phyloP scores from a whole-genome alignment of 2,113 vertebrate genomes.

The Tringa solitaria region DNA sequence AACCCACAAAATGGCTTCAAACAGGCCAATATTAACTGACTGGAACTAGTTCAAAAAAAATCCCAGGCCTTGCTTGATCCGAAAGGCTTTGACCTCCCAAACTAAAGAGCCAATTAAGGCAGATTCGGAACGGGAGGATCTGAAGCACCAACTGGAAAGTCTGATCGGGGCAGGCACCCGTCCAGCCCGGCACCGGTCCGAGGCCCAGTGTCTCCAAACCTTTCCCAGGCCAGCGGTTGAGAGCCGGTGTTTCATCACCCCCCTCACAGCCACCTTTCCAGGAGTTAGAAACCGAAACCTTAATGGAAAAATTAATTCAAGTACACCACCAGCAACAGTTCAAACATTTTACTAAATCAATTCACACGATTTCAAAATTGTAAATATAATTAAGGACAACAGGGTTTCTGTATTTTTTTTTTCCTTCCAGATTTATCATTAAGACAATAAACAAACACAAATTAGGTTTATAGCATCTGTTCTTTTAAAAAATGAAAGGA shows the following conservation, averaged over 20 bases:
- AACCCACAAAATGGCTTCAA: not conserved
- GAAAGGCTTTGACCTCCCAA: not conserved
- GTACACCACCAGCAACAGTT: slow-evolving; percentile 71
- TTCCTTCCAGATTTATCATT: slow-evolving; percentile 73
- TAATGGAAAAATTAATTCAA: slow-evolving; percentile 9
- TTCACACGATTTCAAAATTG: slow-evolving; percentile 87
- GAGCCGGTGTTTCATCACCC: not conserved
- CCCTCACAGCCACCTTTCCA: not conserved
- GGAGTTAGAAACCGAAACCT: not conserved
- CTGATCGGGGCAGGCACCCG: not conserved
- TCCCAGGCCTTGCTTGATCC: not conserved
- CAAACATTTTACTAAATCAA: slow-evolving; percentile 88
- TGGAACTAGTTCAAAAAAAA: slow-evolving; percentile 28
- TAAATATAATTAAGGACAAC: slow-evolving; percentile 83
- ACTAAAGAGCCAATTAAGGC: not conserved
- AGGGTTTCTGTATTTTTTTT: slow-evolving; percentile 60
- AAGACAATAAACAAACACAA: slow-evolving; percentile 86
- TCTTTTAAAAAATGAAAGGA: slow-evolving; percentile 72
- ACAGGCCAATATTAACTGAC: not conserved
- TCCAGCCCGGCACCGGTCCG: not conserved
- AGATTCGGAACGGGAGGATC: not conserved
- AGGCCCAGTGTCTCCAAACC: not conserved
- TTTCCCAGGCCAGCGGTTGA: not conserved
- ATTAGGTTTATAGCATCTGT: slow-evolving; percentile 73
- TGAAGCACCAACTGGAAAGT: not conserved